Conservation (phyloP, 2,888 invertebrate genomes). For the Busseola fusca region DNA sequence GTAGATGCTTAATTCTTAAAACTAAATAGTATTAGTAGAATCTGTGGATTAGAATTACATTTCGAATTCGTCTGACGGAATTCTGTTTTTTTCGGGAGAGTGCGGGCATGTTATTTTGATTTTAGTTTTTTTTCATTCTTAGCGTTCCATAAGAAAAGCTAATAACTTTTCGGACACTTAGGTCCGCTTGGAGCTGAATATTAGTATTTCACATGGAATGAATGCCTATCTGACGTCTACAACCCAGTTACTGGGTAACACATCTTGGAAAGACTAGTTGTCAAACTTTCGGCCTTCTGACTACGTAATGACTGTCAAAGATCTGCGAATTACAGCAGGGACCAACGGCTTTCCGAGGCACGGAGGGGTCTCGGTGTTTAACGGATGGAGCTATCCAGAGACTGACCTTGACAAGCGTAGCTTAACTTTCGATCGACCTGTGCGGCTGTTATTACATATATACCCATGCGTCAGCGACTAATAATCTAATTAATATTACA, state of each 20-base stretch:
- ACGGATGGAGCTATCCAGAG: background rate
- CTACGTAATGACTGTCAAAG: background rate
- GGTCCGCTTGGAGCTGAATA: background rate
- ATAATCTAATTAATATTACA: background rate
- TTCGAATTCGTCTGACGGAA: background rate
- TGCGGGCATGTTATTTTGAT: background rate
- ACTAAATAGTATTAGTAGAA: background rate
- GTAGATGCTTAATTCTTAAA: background rate
- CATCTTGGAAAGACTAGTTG: too few relatives aligned
- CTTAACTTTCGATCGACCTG: background rate
- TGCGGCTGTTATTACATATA: too few relatives aligned
- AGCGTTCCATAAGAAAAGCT: background rate
- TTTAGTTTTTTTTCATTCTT: too few relatives aligned
- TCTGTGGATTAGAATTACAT: background rate
- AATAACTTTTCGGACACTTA: background rate
- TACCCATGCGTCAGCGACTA: background rate
- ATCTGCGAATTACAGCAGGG: background rate
- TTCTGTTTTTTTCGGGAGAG: background rate
- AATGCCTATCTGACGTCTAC: background rate
- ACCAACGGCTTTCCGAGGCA: background rate
- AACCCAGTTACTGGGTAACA: too few relatives aligned
- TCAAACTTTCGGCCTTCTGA: too few relatives aligned
- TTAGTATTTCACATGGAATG: background rate
- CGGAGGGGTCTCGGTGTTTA: background rate
- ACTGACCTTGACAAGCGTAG: background rate